Percentiles rank a stretch among this genome's conserved stretches.
Evolutionary conservation across 2,888 invertebrate genomes (phyloP).

Genomic region (Cataglyphis cursor): DNA sequence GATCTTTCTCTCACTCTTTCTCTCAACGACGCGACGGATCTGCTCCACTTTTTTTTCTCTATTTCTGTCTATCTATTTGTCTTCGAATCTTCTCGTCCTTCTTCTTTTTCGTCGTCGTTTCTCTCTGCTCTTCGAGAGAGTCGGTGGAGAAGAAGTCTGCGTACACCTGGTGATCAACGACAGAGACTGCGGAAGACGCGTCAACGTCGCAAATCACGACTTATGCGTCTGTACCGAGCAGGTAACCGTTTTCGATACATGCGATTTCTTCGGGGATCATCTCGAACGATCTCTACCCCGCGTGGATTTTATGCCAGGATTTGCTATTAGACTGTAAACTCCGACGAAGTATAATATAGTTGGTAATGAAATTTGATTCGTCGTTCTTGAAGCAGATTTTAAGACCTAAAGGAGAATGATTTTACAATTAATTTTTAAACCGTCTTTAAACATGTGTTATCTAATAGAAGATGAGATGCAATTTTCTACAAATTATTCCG

Average conservation of each 20-base stretch:
- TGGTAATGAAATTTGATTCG: not conserved
- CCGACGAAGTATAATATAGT: too few species aligned
- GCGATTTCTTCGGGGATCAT: not conserved
- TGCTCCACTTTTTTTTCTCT: conserved; percentile 46
- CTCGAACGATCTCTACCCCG: not conserved
- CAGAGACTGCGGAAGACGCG: conserved; percentile 59
- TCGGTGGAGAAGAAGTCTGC: conserved; percentile 53
- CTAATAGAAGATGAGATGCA: not conserved
- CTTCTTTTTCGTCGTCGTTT: conserved; percentile 11
- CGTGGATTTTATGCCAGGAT: conserved; percentile 21
- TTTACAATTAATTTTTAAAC: not conserved
- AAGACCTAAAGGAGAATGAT: not conserved
- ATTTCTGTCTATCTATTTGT: conserved; percentile 13
- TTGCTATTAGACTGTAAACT: conserved; percentile 9
- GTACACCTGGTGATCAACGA: conserved; percentile 49
- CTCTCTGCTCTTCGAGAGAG: conserved; percentile 52
- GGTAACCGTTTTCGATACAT: conserved; percentile 77
- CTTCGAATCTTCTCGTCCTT: conserved; percentile 10
- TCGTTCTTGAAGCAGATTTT: not conserved
- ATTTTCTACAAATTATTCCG: not conserved
- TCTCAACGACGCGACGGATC: conserved; percentile 28
- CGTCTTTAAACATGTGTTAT: not conserved
- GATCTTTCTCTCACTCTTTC: not conserved
- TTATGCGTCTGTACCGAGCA: conserved; percentile 87
- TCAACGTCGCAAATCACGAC: conserved; percentile 84